Evolutionary conservation across 2,797 vertebrate species (phyloP).

Genomic region (Propithecus perrieri): DNA sequence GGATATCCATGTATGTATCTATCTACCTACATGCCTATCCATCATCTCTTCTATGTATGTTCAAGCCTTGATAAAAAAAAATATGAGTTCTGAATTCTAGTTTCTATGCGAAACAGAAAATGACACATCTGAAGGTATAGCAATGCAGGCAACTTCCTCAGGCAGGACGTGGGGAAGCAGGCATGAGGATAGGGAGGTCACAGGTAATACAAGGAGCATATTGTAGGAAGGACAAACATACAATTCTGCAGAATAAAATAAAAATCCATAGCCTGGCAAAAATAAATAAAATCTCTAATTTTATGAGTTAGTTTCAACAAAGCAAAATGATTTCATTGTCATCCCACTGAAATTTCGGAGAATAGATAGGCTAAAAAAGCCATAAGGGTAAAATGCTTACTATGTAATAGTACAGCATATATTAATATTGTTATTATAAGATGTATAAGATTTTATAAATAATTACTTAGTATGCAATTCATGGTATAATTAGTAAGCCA

Average conservation of each 20-base stretch:
- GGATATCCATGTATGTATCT: no score
- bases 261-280: background rate
- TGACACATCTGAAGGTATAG: fast-evolving
- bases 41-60: background rate
- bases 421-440: background rate
- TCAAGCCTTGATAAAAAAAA: background rate
- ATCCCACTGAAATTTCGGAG: background rate
- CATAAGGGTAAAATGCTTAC: background rate
- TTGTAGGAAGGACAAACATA: fast-evolving
- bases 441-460: background rate
- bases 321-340: background rate
- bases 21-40: no score
- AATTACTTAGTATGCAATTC: background rate
- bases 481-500: background rate
- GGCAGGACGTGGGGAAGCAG: background rate
- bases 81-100: background rate
- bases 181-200: background rate
- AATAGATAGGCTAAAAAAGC: background rate
- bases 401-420: background rate
- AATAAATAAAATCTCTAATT: background rate
- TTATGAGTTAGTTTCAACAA: background rate
- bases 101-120: background rate
- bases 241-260: background rate
- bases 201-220: no score
- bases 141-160: background rate